Conservation (phyloP, 2,113 vertebrate genomes). For the Suricata suricatta region DNA sequence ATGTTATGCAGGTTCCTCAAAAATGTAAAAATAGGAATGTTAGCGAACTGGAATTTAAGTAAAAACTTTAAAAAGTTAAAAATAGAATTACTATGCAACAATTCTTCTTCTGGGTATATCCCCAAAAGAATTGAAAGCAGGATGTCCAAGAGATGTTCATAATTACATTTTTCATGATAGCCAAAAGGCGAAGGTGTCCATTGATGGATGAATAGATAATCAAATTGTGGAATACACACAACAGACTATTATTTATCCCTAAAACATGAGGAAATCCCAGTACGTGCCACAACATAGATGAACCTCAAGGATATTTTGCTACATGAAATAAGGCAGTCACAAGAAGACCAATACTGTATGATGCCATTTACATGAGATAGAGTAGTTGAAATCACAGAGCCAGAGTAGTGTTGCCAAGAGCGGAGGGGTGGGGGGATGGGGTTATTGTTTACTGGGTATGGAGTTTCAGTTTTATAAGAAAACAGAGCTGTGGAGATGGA, state of each 20-base stretch:
- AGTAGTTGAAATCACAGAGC: neutral
- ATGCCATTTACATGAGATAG: neutral
- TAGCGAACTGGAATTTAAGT: neutral
- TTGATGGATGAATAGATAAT: neutral
- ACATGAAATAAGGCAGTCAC: neutral
- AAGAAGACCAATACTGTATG: neutral
- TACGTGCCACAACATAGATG: neutral
- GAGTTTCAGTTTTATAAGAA: neutral
- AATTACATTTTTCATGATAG: neutral
- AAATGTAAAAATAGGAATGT: neutral
- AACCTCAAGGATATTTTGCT: neutral
- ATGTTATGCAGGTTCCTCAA: neutral
- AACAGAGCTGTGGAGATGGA: neutral
- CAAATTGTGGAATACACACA: neutral
- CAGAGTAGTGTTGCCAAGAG: neutral
- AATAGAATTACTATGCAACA: neutral
- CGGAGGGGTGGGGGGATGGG: neutral
- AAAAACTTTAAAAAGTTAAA: neutral
- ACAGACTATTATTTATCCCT: neutral
- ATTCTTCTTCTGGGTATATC: neutral
- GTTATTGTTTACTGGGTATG: neutral
- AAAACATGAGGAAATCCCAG: neutral
- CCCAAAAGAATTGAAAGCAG: neutral
- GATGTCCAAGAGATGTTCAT: neutral
- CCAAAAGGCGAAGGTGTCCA: neutral